These are phyloP conservation scores for Heliocidaris tuberculata DNA, from an alignment of 35 echinoderm and acorn worm genomes.

Conservation along the genomic window DNA sequence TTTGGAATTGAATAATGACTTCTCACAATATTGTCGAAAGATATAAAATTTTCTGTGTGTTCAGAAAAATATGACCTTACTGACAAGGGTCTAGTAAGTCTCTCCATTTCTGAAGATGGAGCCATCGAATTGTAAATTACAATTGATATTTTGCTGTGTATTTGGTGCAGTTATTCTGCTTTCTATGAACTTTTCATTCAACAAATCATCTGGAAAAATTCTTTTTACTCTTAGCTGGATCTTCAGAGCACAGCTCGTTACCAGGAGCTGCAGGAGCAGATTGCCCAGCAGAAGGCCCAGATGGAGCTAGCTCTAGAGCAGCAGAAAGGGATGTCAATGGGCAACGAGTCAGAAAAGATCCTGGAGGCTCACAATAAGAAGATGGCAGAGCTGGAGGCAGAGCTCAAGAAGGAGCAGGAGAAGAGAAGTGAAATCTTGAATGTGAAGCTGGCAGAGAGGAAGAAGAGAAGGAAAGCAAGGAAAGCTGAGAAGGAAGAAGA, in stretches of 20 bases:
- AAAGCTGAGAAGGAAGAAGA: conserved; percentile 17
- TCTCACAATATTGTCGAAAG: too few species aligned
- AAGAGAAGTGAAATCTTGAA: conserved; percentile 23
- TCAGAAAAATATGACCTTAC: too few species aligned
- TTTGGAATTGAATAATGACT: too few species aligned
- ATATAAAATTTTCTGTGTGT: too few species aligned
- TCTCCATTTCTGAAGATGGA: too few species aligned
- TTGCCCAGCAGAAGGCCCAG: conserved; percentile 37
- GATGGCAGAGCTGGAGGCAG: conserved; percentile 50
- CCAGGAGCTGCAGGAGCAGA: conserved; percentile 36
- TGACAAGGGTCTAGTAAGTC: too few species aligned
- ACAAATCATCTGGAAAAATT: too few species aligned
- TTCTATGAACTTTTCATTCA: too few species aligned
- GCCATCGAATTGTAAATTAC: too few species aligned
- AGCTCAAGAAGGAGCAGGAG: conserved; percentile 44
- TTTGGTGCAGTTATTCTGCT: too few species aligned
- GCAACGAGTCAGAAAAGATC: conserved; percentile 27
- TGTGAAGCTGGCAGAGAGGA: not conserved
- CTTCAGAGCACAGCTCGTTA: conserved; percentile 21
- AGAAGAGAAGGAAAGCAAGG: not conserved
- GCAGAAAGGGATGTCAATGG: not conserved
- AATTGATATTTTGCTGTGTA: too few species aligned
- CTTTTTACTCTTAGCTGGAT: not conserved
- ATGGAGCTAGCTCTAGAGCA: not conserved
- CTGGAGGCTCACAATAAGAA: conserved; percentile 57